Percentiles rank a stretch among this genome's conserved stretches.
Evolutionary conservation across 2,888 invertebrate species (phyloP).

Genomic region (Eudemis profundana): DNA sequence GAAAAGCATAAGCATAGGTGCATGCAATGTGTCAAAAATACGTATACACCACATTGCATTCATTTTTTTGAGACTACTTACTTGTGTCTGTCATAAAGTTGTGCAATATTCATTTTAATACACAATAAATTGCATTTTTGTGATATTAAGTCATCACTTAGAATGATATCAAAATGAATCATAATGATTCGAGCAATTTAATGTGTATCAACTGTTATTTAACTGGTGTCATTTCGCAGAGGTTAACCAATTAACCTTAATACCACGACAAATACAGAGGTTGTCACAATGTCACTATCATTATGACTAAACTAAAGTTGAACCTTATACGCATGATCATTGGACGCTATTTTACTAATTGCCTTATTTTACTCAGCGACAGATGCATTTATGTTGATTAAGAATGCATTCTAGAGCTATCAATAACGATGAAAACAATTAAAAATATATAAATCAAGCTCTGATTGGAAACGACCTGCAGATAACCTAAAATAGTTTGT

Average conservation of each 20-base stretch:
- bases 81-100: background rate
- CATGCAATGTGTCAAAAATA: too few species aligned
- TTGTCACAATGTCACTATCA: slow-evolving; percentile 2
- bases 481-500: slow-evolving; percentile 68
- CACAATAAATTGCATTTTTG: background rate
- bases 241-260: slow-evolving; percentile 11
- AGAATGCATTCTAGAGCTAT: background rate
- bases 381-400: background rate
- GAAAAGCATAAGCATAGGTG: too few species aligned
- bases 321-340: background rate
- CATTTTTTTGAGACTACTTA: too few species aligned
- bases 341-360: background rate
- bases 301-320: background rate
- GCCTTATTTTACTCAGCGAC: background rate
- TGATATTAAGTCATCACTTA: background rate
- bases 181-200: slow-evolving; percentile 3
- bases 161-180: background rate
- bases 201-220: background rate
- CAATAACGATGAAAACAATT: slow-evolving; percentile 6
- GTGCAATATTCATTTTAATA: background rate
- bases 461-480: slow-evolving; percentile 50
- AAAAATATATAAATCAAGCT: slow-evolving; percentile 27
- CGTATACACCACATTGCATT: too few species aligned
- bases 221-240: background rate
- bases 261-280: slow-evolving; percentile 11